A percentile compares a stretch with the other conserved stretches of the same genome.
phyloP scores from a whole-genome alignment of 2,888 invertebrate species.

The Pseudococcus jackbeardsleyi region DNA sequence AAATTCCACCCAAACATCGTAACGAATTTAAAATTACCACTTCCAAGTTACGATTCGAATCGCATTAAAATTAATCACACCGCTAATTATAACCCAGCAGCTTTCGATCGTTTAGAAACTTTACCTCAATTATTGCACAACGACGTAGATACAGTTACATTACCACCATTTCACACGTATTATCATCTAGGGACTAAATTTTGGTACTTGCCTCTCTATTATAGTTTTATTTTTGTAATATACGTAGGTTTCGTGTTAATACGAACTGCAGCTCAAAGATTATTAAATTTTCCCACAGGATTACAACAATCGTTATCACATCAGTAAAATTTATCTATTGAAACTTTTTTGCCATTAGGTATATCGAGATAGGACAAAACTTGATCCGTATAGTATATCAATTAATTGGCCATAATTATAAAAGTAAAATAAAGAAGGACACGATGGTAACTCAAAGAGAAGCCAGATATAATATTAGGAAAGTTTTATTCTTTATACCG shows the following conservation, averaged over 20 bases:
- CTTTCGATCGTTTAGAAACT: slow-evolving; percentile 30
- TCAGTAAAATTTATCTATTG: slow-evolving; percentile 18
- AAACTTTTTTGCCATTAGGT: slow-evolving; percentile 34
- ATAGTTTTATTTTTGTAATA: slow-evolving; percentile 59
- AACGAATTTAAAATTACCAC: neutral
- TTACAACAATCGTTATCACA: slow-evolving; percentile 43
- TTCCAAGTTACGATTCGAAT: neutral
- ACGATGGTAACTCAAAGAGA: neutral
- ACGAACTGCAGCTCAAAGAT: slow-evolving; percentile 26
- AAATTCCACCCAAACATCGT: slow-evolving; percentile 5
- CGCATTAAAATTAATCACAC: neutral
- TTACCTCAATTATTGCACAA: neutral
- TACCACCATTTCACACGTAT: slow-evolving; percentile 9
- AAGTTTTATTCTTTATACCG: slow-evolving; percentile 58
- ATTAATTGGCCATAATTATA: slow-evolving; percentile 35
- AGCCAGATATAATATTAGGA: slow-evolving; percentile 54
- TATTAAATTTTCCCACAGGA: slow-evolving; percentile 33
- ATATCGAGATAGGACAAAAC: neutral
- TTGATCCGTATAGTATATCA: neutral
- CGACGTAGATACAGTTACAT: neutral
- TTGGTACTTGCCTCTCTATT: slow-evolving; percentile 60
- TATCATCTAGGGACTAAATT: slow-evolving; percentile 58
- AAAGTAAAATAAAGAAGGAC: neutral
- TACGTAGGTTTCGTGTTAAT: slow-evolving; percentile 51
- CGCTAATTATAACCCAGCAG: neutral